phyloP scores from a whole-genome alignment of 2,888 invertebrate genomes.

The Drosophila acutilabella region DNA sequence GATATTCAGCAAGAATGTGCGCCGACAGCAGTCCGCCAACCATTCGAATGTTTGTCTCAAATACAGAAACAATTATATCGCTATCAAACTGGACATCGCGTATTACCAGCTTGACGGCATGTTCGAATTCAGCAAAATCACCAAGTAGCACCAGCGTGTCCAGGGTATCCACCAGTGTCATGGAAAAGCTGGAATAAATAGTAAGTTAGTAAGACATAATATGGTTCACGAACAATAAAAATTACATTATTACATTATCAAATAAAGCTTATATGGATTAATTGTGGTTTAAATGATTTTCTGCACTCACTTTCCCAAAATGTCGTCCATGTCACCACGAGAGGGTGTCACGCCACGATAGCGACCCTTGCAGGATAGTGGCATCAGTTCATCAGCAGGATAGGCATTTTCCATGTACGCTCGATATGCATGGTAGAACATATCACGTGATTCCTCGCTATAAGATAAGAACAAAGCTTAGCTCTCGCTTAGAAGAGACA shows the following conservation, averaged over 20 bases:
- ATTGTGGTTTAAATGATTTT: not conserved
- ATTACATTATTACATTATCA: not conserved
- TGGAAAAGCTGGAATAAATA: constrained; percentile 91
- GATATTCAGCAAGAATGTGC: constrained; percentile 93
- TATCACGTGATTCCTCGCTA: constrained; percentile 95
- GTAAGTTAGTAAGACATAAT: too few relatives aligned
- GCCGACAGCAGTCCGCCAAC: constrained; percentile 97
- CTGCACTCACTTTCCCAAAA: constrained; percentile 95
- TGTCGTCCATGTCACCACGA: constrained; percentile 98
- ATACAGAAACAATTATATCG: constrained; percentile 98
- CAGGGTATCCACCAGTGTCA: constrained; percentile 97
- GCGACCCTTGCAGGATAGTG: constrained; percentile 96
- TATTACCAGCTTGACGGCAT: constrained; percentile 94
- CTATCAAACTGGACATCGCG: constrained; percentile 95
- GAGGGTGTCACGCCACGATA: constrained; percentile 95
- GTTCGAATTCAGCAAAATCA: constrained; percentile 97
- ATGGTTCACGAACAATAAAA: not conserved
- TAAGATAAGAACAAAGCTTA: not conserved
- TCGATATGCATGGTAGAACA: constrained; percentile 98
- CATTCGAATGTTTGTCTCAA: constrained; percentile 99
- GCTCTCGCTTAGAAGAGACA: not conserved
- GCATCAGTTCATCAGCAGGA: constrained; percentile 99
- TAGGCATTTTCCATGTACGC: constrained; percentile 99
- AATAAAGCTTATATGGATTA: not conserved
- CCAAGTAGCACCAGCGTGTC: constrained; percentile 97